Conservation (phyloP, 2,113 vertebrate species). For the Cavia aperea region DNA sequence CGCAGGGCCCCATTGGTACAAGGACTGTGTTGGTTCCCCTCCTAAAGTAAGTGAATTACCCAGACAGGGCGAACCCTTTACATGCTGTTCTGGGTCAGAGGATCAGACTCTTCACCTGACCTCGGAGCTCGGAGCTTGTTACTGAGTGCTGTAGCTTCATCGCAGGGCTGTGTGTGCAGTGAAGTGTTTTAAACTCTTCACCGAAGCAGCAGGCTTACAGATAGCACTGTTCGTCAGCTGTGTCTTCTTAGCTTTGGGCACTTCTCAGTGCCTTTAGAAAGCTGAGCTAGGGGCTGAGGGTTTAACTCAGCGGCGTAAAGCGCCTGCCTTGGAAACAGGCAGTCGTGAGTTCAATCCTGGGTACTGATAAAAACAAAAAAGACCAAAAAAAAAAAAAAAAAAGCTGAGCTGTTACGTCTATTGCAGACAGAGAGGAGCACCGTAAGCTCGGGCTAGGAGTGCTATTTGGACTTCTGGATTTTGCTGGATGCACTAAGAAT, state of each 20-base stretch:
- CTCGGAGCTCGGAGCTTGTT: neutral
- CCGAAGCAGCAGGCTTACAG: neutral
- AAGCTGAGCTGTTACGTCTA: neutral
- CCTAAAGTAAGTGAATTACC: neutral
- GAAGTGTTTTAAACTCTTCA: neutral
- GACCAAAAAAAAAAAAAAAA: neutral
- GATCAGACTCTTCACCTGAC: neutral
- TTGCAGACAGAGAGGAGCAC: slow-evolving; percentile 76
- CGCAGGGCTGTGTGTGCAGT: rapidly evolving
- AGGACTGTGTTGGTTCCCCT: neutral
- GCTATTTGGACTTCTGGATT: slow-evolving; percentile 85
- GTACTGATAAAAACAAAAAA: too few relatives aligned
- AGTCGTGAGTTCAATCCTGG: too few relatives aligned
- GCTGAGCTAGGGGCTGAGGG: too few relatives aligned
- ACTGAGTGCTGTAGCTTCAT: neutral
- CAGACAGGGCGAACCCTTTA: neutral
- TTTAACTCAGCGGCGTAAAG: too few relatives aligned
- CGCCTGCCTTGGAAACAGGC: too few relatives aligned
- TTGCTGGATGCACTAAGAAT: slow-evolving; percentile 83
- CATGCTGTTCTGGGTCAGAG: neutral
- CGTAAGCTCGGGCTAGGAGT: slow-evolving; percentile 77
- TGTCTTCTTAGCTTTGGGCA: neutral
- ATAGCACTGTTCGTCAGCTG: neutral
- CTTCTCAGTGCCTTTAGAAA: neutral
- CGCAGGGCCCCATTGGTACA: neutral